Evolutionary conservation across 2,888 invertebrate species (phyloP).

Genomic region (Thecocarcelia acutangulata): DNA sequence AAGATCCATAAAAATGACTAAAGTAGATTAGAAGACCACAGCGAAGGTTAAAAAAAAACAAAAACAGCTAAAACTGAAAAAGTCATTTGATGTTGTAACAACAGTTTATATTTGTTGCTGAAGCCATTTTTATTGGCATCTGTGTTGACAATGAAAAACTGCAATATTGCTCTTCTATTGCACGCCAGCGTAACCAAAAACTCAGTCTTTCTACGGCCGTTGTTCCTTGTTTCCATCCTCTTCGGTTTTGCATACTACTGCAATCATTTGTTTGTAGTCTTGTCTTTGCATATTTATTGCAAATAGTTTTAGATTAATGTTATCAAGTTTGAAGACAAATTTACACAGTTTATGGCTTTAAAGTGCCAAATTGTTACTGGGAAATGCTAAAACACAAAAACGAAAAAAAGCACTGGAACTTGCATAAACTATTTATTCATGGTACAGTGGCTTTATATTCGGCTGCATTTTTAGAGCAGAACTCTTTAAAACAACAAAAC

Average conservation of each 20-base stretch:
- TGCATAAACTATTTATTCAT: conserved; percentile 57
- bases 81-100: conserved; percentile 29
- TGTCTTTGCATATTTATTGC: conserved; percentile 63
- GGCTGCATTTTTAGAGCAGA: conserved; percentile 57
- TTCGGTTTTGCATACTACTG: conserved; percentile 22
- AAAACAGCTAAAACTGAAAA: background rate
- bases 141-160: conserved; percentile 60
- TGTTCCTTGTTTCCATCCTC: background rate
- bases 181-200: conserved; percentile 5
- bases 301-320: conserved; percentile 68
- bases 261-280: conserved; percentile 13
- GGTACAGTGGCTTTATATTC: conserved; percentile 35
- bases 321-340: conserved; percentile 67
- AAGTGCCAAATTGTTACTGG: conserved; percentile 67
- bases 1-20: conserved; percentile 26
- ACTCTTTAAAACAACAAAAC: conserved; percentile 34
- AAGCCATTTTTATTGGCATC: conserved; percentile 59
- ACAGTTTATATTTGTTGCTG: conserved; percentile 36
- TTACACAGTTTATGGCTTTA: conserved; percentile 66
- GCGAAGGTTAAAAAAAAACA: conserved; percentile 13
- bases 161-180: conserved; percentile 23
- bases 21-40: conserved; percentile 28
- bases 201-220: background rate
- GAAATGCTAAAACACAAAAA: background rate
- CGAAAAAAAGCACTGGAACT: conserved; percentile 10